A percentile compares a stretch with the other conserved stretches of the same genome.
Evolutionary conservation across 1,140 invertebrate species (phyloP).

Genomic region (Formica selysi): DNA sequence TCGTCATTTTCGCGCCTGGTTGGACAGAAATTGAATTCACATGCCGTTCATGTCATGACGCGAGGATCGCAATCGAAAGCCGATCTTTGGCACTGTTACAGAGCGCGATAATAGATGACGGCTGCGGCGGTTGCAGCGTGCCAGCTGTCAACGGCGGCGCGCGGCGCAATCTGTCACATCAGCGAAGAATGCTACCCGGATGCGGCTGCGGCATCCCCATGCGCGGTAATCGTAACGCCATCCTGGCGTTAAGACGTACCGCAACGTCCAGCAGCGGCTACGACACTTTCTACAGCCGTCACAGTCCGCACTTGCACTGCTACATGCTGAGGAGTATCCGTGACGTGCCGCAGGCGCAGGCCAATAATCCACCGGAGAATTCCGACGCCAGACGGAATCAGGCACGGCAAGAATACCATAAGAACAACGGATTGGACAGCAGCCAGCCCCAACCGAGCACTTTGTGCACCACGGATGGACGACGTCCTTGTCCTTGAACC

Average conservation of each 20-base stretch:
- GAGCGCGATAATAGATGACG: slow-evolving; percentile 58
- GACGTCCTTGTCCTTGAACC: neutral
- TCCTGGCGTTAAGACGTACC: slow-evolving; percentile 67
- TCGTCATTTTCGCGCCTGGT: neutral
- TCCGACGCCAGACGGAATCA: neutral
- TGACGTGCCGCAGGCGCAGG: neutral
- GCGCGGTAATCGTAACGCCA: slow-evolving; percentile 20
- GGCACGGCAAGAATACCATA: neutral
- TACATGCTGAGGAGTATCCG: slow-evolving; percentile 77
- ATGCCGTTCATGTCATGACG: too few relatives aligned
- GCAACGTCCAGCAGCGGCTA: slow-evolving; percentile 79
- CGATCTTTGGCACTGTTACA: slow-evolving; percentile 55
- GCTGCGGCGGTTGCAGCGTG: slow-evolving; percentile 47
- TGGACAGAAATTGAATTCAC: too few relatives aligned
- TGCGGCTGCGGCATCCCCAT: slow-evolving; percentile 63
- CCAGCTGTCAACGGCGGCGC: too few relatives aligned
- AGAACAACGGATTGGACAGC: slow-evolving; percentile 1
- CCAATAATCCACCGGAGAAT: neutral
- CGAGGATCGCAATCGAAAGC: neutral
- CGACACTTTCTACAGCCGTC: slow-evolving; percentile 78
- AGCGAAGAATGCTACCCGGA: slow-evolving; percentile 42
- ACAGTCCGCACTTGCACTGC: slow-evolving; percentile 78
- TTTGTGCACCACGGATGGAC: slow-evolving; percentile 21
- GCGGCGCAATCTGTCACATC: slow-evolving; percentile 36
- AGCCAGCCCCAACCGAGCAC: slow-evolving; percentile 14